Percentiles rank a stretch among this genome's conserved stretches.
phyloP scores from a whole-genome alignment of 1,140 invertebrate genomes.

The Musca vetustissima region DNA sequence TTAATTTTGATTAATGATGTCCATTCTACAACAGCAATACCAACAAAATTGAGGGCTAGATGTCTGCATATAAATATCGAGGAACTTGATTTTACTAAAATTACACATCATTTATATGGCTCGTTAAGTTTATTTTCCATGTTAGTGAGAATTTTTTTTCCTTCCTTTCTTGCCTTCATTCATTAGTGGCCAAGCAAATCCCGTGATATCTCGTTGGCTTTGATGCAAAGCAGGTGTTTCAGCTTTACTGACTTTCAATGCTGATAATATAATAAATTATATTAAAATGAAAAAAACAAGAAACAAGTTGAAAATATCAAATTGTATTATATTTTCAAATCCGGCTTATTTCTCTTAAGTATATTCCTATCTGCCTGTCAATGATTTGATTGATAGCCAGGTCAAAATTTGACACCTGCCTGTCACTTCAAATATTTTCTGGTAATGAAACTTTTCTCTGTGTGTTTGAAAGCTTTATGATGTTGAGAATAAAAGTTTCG shows the following conservation, averaged over 20 bases:
- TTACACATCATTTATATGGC: conserved; percentile 24
- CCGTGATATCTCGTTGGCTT: background rate
- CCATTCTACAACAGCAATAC: background rate
- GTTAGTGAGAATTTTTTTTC: too few relatives aligned
- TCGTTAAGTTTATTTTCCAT: conserved; percentile 11
- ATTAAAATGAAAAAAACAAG: too few relatives aligned
- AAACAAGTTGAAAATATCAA: conserved; percentile 8
- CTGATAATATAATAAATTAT: background rate
- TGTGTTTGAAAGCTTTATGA: conserved; percentile 9
- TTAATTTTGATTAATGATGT: conserved; percentile 25
- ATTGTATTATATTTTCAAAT: too few relatives aligned
- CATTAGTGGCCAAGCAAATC: background rate
- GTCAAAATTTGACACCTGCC: conserved; percentile 14
- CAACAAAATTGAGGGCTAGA: too few relatives aligned
- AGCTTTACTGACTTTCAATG: too few relatives aligned
- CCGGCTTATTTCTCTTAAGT: too few relatives aligned
- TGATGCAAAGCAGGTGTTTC: conserved; percentile 7
- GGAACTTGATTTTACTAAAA: background rate
- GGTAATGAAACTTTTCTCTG: too few relatives aligned
- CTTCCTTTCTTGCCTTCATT: too few relatives aligned
- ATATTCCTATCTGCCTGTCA: too few relatives aligned
- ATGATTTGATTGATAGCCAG: conserved; percentile 17
- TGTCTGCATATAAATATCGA: too few relatives aligned
- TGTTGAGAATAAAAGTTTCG: background rate
- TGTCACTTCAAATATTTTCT: background rate